These are phyloP conservation scores for Norana najaformis DNA, from an alignment of 2,888 invertebrate genomes.

Conservation along the genomic window DNA sequence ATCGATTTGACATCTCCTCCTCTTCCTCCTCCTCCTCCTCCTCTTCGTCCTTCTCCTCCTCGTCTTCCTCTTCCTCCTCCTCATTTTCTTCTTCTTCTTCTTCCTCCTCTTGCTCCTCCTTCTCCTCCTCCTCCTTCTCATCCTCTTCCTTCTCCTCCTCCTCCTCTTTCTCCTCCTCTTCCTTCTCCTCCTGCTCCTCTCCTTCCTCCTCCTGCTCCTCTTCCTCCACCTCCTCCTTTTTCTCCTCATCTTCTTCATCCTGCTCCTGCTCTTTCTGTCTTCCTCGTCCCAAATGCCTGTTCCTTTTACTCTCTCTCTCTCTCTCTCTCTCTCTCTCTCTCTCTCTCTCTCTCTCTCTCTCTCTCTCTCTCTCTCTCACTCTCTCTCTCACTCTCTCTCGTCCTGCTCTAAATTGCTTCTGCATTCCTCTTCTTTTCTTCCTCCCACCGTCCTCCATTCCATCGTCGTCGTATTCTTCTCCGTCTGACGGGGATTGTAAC, in stretches of 20 bases:
- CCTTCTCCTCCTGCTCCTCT: too few relatives aligned
- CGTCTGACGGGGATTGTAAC: not conserved
- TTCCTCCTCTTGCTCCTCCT: too few relatives aligned
- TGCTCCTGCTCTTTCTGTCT: not conserved
- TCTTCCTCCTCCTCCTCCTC: constrained; percentile 28
- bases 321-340: not conserved
- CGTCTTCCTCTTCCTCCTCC: not conserved
- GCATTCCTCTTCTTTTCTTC: not conserved
- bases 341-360: not conserved
- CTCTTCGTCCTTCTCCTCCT: constrained; percentile 19
- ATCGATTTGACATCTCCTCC: not conserved
- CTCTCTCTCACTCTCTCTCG: not conserved
- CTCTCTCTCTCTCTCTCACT: not conserved
- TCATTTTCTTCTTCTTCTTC: too few relatives aligned
- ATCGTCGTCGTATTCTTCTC: not conserved
- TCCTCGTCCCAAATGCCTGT: not conserved
- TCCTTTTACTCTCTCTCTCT: not conserved
- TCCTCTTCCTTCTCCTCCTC: too few relatives aligned
- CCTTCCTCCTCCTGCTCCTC: too few relatives aligned
- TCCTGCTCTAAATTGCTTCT: not conserved
- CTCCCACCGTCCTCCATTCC: not conserved
- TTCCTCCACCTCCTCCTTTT: not conserved
- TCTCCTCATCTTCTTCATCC: not conserved
- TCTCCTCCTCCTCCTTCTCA: too few relatives aligned
- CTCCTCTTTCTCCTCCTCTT: too few relatives aligned